Conservation (phyloP, 2,113 vertebrate genomes). For the Pygoscelis antarcticus region DNA sequence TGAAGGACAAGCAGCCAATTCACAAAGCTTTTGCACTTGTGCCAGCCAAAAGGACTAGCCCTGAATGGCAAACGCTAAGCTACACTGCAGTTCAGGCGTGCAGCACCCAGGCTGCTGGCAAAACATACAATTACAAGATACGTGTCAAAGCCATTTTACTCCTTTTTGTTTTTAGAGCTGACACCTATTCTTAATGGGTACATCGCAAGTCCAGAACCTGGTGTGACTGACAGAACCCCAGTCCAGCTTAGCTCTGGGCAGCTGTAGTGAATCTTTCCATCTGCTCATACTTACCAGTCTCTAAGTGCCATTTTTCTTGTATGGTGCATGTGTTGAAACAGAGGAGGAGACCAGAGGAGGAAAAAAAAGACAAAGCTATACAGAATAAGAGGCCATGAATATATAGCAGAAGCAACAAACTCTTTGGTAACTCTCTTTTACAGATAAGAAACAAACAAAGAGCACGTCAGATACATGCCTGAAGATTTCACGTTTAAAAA, state of each 20-base stretch:
- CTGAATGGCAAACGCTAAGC: not conserved
- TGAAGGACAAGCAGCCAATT: not conserved
- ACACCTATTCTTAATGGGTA: fast-evolving
- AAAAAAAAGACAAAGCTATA: not conserved
- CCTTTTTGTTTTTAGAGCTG: not conserved
- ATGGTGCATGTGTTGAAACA: not conserved
- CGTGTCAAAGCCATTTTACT: fast-evolving
- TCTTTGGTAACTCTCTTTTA: not conserved
- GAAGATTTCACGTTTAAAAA: not conserved
- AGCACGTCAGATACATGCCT: fast-evolving
- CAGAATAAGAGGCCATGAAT: not conserved
- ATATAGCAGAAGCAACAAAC: not conserved
- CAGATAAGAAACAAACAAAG: not conserved
- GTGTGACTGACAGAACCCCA: not conserved
- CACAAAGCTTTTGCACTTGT: not conserved
- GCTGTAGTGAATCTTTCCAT: not conserved
- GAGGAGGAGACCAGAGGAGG: not conserved
- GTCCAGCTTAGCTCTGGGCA: not conserved
- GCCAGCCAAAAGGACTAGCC: not conserved
- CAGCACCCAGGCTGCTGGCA: not conserved
- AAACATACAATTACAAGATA: fast-evolving
- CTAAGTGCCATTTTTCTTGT: not conserved
- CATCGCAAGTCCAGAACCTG: not conserved
- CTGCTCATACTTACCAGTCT: not conserved
- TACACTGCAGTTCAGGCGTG: fast-evolving